phyloP scores from a whole-genome alignment of 2,797 vertebrate genomes.

The Pipistrellus kuhlii region DNA sequence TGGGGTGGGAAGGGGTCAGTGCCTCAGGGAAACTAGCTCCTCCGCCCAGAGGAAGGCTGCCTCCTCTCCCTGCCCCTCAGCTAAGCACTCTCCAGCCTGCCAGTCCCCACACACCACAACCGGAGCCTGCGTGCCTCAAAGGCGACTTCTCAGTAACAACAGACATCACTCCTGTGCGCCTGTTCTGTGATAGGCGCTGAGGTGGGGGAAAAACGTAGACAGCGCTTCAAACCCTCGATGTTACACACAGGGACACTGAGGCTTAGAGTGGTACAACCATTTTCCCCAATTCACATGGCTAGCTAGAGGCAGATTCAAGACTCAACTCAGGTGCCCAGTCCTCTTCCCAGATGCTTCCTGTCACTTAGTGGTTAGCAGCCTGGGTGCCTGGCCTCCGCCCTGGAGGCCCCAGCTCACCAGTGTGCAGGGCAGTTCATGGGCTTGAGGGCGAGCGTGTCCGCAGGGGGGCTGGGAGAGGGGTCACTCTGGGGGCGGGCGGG shows the following conservation, averaged over 20 bases:
- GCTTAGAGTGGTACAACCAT: not conserved
- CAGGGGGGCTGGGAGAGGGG: not conserved
- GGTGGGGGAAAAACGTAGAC: not conserved
- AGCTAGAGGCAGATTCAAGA: not conserved
- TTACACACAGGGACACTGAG: not conserved
- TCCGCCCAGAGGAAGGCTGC: not conserved
- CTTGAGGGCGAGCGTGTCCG: conserved; percentile 92
- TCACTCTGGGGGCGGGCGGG: not conserved
- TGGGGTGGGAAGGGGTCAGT: conserved; percentile 3
- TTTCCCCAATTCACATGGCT: not conserved
- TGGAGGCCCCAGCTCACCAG: conserved; percentile 89
- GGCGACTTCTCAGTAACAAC: not conserved
- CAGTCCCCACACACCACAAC: not conserved
- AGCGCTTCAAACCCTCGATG: not conserved
- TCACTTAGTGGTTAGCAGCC: not conserved
- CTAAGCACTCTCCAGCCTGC: not conserved
- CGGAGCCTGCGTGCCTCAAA: not conserved
- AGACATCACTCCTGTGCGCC: not conserved
- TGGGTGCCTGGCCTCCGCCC: not conserved
- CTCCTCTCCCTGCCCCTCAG: not conserved
- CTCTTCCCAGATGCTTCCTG: not conserved
- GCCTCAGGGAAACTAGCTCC: not conserved
- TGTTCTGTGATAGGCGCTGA: not conserved
- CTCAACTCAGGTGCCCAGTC: not conserved
- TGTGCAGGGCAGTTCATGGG: conserved; percentile 98